Evolutionary conservation across 1,140 invertebrate species (phyloP).

Genomic region (Drosophila erecta): DNA sequence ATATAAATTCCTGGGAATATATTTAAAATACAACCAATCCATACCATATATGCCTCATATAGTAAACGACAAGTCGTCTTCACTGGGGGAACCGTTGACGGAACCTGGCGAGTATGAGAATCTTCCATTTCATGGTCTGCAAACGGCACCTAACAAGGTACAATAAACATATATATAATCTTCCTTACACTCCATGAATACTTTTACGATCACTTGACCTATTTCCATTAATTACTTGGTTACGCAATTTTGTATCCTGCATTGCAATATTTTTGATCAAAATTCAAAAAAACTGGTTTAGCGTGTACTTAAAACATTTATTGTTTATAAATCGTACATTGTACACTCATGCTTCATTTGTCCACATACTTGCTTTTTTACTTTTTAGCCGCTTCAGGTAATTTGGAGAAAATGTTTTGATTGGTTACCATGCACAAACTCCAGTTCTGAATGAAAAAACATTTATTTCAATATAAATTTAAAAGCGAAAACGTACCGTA

Average conservation of each 20-base stretch:
- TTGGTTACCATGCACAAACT: neutral
- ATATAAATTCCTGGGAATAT: conserved; percentile 22
- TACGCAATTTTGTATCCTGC: neutral
- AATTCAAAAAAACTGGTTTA: neutral
- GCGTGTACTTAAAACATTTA: neutral
- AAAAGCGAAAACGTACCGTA: too few species aligned
- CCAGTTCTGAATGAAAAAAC: neutral
- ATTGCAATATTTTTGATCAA: neutral
- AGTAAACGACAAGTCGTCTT: conserved; percentile 85
- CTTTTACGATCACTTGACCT: neutral
- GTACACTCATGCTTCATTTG: neutral
- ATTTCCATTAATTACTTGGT: neutral
- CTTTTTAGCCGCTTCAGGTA: neutral
- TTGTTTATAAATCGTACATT: neutral
- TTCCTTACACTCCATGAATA: conserved; percentile 8
- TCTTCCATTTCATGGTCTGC: conserved; percentile 95
- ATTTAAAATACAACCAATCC: conserved; percentile 53
- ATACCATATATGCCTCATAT: conserved; percentile 48
- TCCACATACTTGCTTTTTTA: neutral
- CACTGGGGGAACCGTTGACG: conserved; percentile 84
- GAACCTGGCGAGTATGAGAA: conserved; percentile 94
- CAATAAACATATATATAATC: conserved; percentile 51
- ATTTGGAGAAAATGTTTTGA: too few species aligned
- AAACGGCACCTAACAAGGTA: conserved; percentile 96
- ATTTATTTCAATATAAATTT: too few species aligned